phyloP scores from a whole-genome alignment of 2,797 vertebrate genomes.

The Kryptopterus vitreolus region DNA sequence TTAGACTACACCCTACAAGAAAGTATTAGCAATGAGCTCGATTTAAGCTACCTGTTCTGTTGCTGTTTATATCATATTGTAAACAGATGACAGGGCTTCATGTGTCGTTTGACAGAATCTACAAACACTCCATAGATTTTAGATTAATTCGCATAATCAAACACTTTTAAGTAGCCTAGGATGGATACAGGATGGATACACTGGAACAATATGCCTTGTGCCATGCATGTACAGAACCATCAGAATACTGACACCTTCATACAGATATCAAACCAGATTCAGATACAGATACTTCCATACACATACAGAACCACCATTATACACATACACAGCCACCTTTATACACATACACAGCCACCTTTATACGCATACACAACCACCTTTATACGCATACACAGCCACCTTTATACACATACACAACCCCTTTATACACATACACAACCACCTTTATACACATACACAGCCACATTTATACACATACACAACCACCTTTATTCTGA shows the following conservation, averaged over 20 bases:
- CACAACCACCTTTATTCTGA: too few species aligned
- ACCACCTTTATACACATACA: not conserved
- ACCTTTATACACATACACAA: too few species aligned
- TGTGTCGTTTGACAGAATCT: not conserved
- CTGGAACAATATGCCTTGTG: too few species aligned
- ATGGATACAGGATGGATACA: too few species aligned
- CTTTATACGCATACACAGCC: too few species aligned
- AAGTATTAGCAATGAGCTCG: not conserved
- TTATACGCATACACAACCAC: not conserved
- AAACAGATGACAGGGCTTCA: not conserved
- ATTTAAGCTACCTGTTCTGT: not conserved
- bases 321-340: too few species aligned
- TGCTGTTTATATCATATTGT: not conserved
- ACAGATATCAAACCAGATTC: not conserved
- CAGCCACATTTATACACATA: not conserved
- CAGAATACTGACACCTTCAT: too few species aligned
- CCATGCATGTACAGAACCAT: too few species aligned
- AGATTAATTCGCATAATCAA: not conserved
- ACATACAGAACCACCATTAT: too few species aligned
- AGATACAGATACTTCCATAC: not conserved
- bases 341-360: too few species aligned
- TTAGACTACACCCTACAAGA: not conserved
- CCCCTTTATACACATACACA: too few species aligned
- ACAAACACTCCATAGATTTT: not conserved
- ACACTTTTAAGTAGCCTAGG: not conserved